These are phyloP conservation scores for Bubalus kerabau DNA, from an alignment of 2,113 vertebrate species.

Conservation along the genomic window DNA sequence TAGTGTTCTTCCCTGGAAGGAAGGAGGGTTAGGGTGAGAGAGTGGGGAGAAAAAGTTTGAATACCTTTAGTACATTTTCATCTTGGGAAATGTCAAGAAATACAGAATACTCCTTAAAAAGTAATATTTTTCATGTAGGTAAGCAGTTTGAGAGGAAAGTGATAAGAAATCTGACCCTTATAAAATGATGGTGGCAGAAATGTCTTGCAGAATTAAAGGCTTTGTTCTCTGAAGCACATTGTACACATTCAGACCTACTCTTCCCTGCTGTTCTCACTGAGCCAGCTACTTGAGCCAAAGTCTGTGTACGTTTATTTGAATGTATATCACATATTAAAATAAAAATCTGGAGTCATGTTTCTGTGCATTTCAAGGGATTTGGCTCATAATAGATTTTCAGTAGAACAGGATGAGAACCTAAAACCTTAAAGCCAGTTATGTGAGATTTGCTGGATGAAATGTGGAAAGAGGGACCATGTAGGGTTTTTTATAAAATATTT, in stretches of 20 bases:
- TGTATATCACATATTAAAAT: background rate
- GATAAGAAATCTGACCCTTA: background rate
- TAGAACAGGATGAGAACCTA: background rate
- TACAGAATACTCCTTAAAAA: background rate
- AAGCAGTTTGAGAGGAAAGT: background rate
- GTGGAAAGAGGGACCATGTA: background rate
- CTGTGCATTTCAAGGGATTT: background rate
- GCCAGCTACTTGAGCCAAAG: background rate
- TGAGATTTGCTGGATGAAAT: background rate
- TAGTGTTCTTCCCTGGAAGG: background rate
- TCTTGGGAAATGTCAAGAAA: background rate
- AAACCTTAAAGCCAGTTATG: background rate
- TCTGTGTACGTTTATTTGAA: background rate
- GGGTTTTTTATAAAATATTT: background rate
- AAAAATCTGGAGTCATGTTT: background rate
- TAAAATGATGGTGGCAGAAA: background rate
- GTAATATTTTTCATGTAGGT: background rate
- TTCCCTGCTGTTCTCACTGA: background rate
- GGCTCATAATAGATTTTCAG: background rate
- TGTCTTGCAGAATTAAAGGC: background rate
- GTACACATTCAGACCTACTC: background rate
- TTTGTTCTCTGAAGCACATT: background rate
- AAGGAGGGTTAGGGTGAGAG: background rate
- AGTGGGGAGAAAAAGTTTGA: background rate
- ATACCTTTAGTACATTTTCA: background rate